Evolutionary conservation across 2,888 invertebrate species (phyloP), one percentile per base, ranked within the genome.

Genomic region (Eupeodes luniger): DNA sequence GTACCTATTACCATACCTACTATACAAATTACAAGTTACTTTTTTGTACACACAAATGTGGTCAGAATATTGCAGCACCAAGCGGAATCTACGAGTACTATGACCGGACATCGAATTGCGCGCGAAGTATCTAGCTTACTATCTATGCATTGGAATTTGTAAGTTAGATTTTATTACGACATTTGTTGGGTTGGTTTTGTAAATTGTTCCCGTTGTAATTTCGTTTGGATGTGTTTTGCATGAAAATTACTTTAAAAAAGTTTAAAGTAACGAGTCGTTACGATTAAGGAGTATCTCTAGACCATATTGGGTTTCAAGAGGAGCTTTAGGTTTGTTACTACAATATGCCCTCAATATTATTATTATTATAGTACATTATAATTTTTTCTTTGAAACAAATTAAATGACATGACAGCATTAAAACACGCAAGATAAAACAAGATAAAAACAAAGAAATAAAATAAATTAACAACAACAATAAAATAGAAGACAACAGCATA

Each of bases 171-270:
- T 11, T 59, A 77, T 67, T 57, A 49, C 49, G 40, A 72, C 14
- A 57, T 51, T 74, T 64, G 11, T 40, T 9, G 40, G 5, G 5
- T n/a, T 47, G 49, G 55, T 55, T 88, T 81, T 34, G 74, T 81
- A 78, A 78, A 78, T 78, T 74, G 69, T 27, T 74, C 81, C 78
- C 88, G 81, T 85, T 81, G 67, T 62, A 81, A 67, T 85, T 85
- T 81, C 47, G 34, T 77, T 74, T 47, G 36, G 67, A 19, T 61
- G 62, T 78, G 85, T 49, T 77, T 57, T 36, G 88, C 74, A 88
- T 85, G 53, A 81, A 85, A 88, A 85, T 81, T 61, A 64, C 27
- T 51, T 62, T 85, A 36, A 1, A 12, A 14, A 55, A 19, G 19
- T 70, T 47, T 27, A 14, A 47, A 49, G 66, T 7, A 27, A 27